Base-by-base conservation (phyloP, 2,113 vertebrate genomes). In the Bubo bubo region DNA sequence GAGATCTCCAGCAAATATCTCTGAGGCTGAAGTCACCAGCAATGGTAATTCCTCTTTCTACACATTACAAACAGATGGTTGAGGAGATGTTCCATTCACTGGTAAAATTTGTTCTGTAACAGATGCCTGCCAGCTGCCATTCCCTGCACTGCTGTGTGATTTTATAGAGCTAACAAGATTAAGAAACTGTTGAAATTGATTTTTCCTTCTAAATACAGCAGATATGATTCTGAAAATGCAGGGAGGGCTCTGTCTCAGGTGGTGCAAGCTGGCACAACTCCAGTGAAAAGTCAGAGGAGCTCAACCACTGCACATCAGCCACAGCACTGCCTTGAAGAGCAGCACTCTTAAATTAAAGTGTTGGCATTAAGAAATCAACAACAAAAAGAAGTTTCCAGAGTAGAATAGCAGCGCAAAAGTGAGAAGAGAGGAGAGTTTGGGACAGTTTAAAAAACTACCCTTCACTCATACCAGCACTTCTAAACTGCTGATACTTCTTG, bases 41-140 rank as follows among this genome's bases (percentile, higher is more conserved):
- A 4, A 74, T 96, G 85, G 79, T 90, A 97, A 94, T 97, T 97
- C 85, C 88, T 96, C 92, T 93, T 90, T 94, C 82, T 90, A 52
- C 82, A 76, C 72, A 83, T 97, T 95, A 94, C 88, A 94, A 92
- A 90, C 92, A 97, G 96, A 96, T 97, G 96, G 92, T 88, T 97
- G 86, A 94, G 92, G 90, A 97, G 90, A 96, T 93, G 95, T 96
- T 96, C 85, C 90, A 94, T 97, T 96, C 95, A 97, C 75, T 97
- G 88, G 90, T 92, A 93, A 92, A 97, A 95, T 94, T 97, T 84
- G 67, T 86, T 95, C 85, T 92, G 88, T 97, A 95, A 93, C 96
- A 97, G 96, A 96, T 97, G 96, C 96, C 94, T 94, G 95, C 97
- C 97, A 97, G 97, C 93, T 97, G 97, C 95, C 75, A 88, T 97